Conservation (phyloP, 1,140 invertebrate species). For the Solenopsis fugax region DNA sequence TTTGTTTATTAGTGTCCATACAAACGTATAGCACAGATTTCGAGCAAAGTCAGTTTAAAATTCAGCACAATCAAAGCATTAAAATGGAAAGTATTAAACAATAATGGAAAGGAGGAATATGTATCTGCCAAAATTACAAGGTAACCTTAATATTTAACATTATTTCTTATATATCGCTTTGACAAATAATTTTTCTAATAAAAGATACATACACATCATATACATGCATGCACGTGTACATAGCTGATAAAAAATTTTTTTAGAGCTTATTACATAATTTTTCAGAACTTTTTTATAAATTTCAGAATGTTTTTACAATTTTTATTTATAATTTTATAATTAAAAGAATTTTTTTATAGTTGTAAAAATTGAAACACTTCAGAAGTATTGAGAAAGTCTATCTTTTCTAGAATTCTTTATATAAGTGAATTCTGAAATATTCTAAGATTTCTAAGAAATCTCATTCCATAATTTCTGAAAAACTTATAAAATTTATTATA, state of each 20-base stretch:
- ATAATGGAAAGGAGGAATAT: conserved; percentile 75
- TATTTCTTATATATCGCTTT: conserved; percentile 16
- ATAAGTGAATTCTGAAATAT: no score
- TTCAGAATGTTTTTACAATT: no score
- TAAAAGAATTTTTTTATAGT: no score
- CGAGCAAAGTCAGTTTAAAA: conserved; percentile 75
- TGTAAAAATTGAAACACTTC: no score
- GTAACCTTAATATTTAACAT: conserved; percentile 63
- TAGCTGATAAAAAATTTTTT: no score
- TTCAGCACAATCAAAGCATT: conserved; percentile 81
- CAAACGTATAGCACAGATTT: conserved; percentile 80
- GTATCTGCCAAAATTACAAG: conserved; percentile 76
- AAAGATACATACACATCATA: neutral
- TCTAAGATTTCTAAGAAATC: no score
- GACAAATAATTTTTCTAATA: neutral
- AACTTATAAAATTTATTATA: no score
- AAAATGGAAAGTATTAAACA: conserved; percentile 82
- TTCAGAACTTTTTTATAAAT: no score
- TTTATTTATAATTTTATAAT: neutral
- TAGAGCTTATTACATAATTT: no score
- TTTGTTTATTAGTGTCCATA: conserved; percentile 85
- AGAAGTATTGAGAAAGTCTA: no score
- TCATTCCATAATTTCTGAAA: no score
- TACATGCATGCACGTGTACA: neutral
- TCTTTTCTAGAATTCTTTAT: no score